A percentile compares a stretch with the other conserved stretches of the same genome.
Evolutionary conservation across 2,113 vertebrate species (phyloP).

Genomic region (Ptilonorhynchus violaceus): DNA sequence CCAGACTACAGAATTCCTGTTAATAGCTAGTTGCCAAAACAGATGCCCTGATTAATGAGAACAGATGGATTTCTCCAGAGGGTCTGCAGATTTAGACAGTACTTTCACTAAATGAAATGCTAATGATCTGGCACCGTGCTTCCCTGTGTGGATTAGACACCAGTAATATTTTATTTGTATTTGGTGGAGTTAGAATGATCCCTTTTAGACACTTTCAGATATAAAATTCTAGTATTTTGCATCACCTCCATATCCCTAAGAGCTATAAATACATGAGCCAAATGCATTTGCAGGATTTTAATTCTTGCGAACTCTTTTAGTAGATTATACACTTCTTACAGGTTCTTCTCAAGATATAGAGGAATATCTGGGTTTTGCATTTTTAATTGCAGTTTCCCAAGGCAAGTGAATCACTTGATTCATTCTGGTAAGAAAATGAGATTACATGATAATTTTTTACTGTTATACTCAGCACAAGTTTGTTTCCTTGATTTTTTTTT

Average conservation of each 20-base stretch:
- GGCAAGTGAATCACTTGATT: not conserved
- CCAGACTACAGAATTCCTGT: not conserved
- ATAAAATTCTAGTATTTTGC: not conserved
- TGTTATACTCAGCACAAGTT: not conserved
- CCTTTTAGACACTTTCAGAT: not conserved
- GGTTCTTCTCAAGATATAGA: not conserved
- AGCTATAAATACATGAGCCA: not conserved
- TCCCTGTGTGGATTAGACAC: not conserved
- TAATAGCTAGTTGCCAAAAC: conserved; percentile 35
- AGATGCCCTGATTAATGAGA: conserved; percentile 55
- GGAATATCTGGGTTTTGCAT: not conserved
- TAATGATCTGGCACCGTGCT: conserved; percentile 33
- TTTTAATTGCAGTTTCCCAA: not conserved
- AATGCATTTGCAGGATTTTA: not conserved
- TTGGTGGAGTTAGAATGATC: not conserved
- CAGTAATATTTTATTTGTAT: not conserved
- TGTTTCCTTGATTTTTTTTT: not conserved
- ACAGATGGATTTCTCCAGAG: conserved; percentile 62
- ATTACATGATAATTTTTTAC: not conserved
- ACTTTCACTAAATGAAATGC: conserved; percentile 59
- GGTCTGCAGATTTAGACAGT: conserved; percentile 40
- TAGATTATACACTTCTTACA: not conserved
- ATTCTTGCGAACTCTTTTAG: not conserved
- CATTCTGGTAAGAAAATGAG: not conserved
- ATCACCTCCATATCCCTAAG: not conserved